Evolutionary conservation across 1,140 invertebrate species (phyloP).

Genomic region (Drosophila sturtevanti): DNA sequence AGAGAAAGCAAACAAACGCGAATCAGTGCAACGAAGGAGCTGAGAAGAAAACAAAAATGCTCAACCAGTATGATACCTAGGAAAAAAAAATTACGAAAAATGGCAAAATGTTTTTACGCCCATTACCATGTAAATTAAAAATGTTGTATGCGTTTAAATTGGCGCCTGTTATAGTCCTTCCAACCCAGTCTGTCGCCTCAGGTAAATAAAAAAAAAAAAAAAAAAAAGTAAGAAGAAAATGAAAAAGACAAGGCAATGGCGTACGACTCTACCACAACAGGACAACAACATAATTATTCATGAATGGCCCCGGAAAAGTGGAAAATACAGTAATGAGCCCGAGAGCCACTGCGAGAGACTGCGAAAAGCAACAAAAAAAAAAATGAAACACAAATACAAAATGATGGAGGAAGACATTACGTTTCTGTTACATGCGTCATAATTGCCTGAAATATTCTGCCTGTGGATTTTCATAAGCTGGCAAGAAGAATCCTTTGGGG

Average conservation of each 20-base stretch:
- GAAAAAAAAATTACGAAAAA: neutral
- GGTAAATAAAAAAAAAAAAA: neutral
- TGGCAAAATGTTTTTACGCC: conserved; percentile 13
- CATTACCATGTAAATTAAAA: conserved; percentile 20
- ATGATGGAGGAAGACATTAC: conserved; percentile 7
- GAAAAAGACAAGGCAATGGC: neutral
- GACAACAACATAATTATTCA: conserved; percentile 21
- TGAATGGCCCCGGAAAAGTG: conserved; percentile 11
- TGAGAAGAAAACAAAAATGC: neutral
- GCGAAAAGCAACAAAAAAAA: neutral
- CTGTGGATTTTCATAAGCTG: conserved; percentile 3
- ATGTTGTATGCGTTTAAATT: conserved; percentile 12
- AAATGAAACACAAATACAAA: conserved; percentile 16
- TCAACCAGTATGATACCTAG: neutral
- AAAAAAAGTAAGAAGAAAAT: neutral
- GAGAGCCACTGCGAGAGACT: neutral
- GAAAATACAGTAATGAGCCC: conserved; percentile 13
- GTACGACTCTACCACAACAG: conserved; percentile 12
- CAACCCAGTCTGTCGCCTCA: neutral
- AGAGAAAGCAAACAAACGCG: neutral
- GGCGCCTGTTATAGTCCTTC: conserved; percentile 1
- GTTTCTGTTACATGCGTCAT: conserved; percentile 9
- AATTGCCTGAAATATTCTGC: conserved; percentile 8
- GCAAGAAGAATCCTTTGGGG: conserved; percentile 14
- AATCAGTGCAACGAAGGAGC: neutral